Evolutionary conservation across 2,888 invertebrate species (phyloP).

Genomic region (Spodoptera littoralis): DNA sequence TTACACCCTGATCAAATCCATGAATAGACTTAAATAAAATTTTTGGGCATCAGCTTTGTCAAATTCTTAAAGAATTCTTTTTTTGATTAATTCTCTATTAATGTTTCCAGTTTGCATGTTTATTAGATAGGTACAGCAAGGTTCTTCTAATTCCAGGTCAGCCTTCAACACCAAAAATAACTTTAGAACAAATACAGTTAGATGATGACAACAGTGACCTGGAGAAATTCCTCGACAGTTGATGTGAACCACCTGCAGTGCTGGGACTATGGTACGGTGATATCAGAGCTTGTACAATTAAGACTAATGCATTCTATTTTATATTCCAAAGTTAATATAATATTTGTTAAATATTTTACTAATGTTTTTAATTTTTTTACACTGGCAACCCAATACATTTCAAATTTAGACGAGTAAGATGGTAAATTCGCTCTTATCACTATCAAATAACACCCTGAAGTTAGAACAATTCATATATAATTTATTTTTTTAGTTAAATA

Average conservation of each 20-base stretch:
- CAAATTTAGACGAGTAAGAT: not conserved
- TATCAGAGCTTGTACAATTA: slow-evolving; percentile 71
- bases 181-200: slow-evolving; percentile 81
- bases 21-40: no score
- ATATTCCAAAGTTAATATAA: slow-evolving; percentile 74
- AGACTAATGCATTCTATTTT: slow-evolving; percentile 62
- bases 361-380: slow-evolving; percentile 27
- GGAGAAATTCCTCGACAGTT: slow-evolving; percentile 82
- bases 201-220: slow-evolving; percentile 76
- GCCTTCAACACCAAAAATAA: slow-evolving; percentile 67
- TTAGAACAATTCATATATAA: slow-evolving; percentile 72
- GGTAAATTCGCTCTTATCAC: not conserved
- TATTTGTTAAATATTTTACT: slow-evolving; percentile 68
- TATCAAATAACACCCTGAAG: slow-evolving; percentile 65
- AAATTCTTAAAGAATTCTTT: no score
- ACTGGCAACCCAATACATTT: not conserved
- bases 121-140: no score
- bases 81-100: no score
- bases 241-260: slow-evolving; percentile 50
- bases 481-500: slow-evolving; percentile 73
- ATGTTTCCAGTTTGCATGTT: no score
- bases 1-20: no score
- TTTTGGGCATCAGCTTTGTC: no score
- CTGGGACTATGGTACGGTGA: slow-evolving; percentile 33
- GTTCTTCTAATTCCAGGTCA: slow-evolving; percentile 64